Evolutionary conservation across 92 coral and sea anemone genomes (phyloP).

Genomic region (Diadumene lineata): DNA sequence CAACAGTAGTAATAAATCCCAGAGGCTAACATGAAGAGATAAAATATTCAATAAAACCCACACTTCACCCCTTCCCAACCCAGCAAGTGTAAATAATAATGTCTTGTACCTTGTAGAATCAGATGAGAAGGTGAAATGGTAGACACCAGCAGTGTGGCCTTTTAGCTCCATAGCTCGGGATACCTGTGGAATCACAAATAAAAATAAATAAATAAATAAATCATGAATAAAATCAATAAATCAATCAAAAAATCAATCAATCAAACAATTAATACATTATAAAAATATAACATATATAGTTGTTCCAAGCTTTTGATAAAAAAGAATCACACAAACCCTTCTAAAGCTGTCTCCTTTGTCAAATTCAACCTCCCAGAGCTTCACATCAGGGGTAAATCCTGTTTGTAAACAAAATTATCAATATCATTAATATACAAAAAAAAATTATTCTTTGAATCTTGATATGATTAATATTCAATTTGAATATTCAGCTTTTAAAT

Average conservation of each 20-base stretch:
- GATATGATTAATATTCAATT: too few species aligned
- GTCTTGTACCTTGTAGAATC: conserved; percentile 77
- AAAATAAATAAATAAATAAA: too few species aligned
- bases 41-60: neutral
- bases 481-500: too few species aligned
- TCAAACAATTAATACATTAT: too few species aligned
- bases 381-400: conserved; percentile 99
- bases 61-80: neutral
- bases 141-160: conserved; percentile 96
- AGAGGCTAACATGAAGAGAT: too few species aligned
- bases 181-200: conserved; percentile 47
- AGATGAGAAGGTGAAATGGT: conserved; percentile 90
- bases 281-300: too few species aligned
- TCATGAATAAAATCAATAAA: too few species aligned
- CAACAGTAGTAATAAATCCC: too few species aligned
- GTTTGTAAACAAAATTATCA: neutral
- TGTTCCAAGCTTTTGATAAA: too few species aligned
- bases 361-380: conserved; percentile 92
- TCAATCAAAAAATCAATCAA: too few species aligned
- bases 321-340: conserved; percentile 66
- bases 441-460: too few species aligned
- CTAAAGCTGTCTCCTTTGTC: conserved; percentile 80
- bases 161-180: conserved; percentile 98
- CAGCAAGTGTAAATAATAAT: neutral
- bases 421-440: too few species aligned